Conservation (phyloP, 2,797 vertebrate genomes). For the Tinamus major region DNA sequence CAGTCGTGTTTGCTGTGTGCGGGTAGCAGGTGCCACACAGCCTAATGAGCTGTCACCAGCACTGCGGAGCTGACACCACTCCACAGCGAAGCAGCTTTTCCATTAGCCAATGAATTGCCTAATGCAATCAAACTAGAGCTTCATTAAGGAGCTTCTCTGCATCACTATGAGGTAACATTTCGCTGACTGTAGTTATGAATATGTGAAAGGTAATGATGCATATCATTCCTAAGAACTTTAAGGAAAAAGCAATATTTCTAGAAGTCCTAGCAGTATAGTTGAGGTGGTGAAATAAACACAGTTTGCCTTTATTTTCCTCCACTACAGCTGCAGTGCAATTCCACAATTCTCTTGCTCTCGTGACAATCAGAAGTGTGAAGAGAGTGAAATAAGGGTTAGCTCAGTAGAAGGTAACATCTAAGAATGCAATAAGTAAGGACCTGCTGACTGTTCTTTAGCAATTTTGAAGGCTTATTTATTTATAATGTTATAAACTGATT, state of each 20-base stretch:
- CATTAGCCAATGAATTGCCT: constrained; percentile 5
- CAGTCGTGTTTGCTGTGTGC: not conserved
- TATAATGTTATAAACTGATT: too few species aligned
- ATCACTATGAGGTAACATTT: not conserved
- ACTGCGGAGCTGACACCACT: not conserved
- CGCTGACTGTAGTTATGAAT: not conserved
- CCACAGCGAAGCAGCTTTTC: constrained; percentile 14
- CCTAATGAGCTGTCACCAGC: constrained; percentile 45
- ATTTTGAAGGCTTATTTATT: not conserved
- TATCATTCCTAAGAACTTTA: not conserved
- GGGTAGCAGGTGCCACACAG: constrained; percentile 25
- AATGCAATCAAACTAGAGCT: constrained; percentile 23
- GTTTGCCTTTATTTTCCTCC: not conserved
- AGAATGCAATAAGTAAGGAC: not conserved
- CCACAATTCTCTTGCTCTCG: not conserved
- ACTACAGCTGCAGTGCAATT: not conserved
- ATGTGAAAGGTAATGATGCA: not conserved
- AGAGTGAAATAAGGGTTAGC: not conserved
- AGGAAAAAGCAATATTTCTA: not conserved
- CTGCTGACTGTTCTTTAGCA: not conserved
- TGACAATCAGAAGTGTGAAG: not conserved
- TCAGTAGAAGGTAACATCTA: not conserved
- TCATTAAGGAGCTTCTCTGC: constrained; percentile 17
- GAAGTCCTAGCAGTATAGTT: not conserved
- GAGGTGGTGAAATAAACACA: not conserved